Percentiles rank a stretch among this genome's conserved stretches.
phyloP scores from a whole-genome alignment of 2,797 vertebrate genomes.

The Anguilla marmorata region DNA sequence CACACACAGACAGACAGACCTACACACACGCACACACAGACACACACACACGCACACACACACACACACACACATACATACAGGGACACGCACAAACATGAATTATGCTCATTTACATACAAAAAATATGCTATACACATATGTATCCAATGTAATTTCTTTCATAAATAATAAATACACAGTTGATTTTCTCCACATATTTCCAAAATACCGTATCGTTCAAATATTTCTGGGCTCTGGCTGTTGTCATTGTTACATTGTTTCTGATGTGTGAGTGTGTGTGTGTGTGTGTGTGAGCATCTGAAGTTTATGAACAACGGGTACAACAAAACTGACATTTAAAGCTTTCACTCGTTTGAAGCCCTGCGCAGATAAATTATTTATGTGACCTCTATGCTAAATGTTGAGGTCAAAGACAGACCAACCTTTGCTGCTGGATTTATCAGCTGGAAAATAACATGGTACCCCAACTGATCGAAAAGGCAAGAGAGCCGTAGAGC shows the following conservation, averaged over 20 bases:
- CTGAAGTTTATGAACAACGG: neutral
- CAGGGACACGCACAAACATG: neutral
- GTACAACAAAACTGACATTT: constrained; percentile 28
- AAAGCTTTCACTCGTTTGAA: constrained; percentile 15
- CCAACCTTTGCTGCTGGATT: constrained; percentile 14
- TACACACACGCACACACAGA: too few relatives aligned
- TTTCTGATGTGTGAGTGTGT: neutral
- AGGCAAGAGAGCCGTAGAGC: neutral
- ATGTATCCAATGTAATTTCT: neutral
- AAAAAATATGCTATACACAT: too few relatives aligned
- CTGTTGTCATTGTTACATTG: neutral
- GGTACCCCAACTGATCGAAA: neutral
- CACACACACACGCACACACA: too few relatives aligned
- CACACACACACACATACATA: neutral
- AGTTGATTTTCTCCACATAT: neutral
- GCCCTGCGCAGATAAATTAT: constrained; percentile 18
- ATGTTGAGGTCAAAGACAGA: constrained; percentile 29
- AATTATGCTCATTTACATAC: too few relatives aligned
- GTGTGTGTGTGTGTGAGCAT: neutral
- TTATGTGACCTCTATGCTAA: constrained; percentile 32
- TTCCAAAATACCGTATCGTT: neutral
- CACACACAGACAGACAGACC: too few relatives aligned
- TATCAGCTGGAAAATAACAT: neutral
- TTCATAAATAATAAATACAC: neutral
- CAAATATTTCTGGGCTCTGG: neutral